phyloP scores from a whole-genome alignment of 2,797 vertebrate genomes.

The Gobionotothen gibberifrons region DNA sequence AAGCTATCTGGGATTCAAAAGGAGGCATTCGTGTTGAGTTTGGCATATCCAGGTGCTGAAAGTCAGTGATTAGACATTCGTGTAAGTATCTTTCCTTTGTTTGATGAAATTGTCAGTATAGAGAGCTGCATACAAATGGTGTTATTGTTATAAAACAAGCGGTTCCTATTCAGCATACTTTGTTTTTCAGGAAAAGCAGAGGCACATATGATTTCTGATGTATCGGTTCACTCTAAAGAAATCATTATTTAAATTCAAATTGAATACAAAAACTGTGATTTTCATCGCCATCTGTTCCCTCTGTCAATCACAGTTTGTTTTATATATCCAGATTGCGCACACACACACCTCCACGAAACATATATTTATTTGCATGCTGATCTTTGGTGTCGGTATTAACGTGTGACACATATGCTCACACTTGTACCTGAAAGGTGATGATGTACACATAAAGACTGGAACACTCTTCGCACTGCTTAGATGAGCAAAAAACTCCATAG shows the following conservation, averaged over 20 bases:
- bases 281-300: slow-evolving; percentile 9
- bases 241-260: slow-evolving; percentile 42
- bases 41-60: slow-evolving; percentile 25
- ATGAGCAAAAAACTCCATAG: not conserved
- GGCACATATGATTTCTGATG: slow-evolving; percentile 17
- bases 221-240: slow-evolving; percentile 15
- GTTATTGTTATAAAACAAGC: not conserved
- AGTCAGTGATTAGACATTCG: slow-evolving; percentile 29
- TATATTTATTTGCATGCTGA: not conserved
- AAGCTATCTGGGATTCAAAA: slow-evolving; percentile 49
- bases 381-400: not conserved
- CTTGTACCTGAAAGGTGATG: slow-evolving; percentile 3
- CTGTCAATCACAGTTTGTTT: not conserved
- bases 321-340: slow-evolving; percentile 5
- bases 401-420: not conserved
- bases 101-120: not conserved
- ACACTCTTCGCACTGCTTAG: not conserved
- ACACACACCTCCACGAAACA: not conserved
- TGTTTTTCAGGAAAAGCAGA: not conserved
- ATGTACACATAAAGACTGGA: too few relatives aligned
- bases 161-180: slow-evolving; percentile 35
- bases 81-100: slow-evolving; percentile 19
- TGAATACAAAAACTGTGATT: slow-evolving; percentile 24
- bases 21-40: slow-evolving; percentile 40
- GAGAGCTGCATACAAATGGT: slow-evolving; percentile 5